Percentiles rank a stretch among this genome's conserved stretches.
phyloP scores from a whole-genome alignment of 2,888 invertebrate genomes.

The Ecliptopera silaceata region DNA sequence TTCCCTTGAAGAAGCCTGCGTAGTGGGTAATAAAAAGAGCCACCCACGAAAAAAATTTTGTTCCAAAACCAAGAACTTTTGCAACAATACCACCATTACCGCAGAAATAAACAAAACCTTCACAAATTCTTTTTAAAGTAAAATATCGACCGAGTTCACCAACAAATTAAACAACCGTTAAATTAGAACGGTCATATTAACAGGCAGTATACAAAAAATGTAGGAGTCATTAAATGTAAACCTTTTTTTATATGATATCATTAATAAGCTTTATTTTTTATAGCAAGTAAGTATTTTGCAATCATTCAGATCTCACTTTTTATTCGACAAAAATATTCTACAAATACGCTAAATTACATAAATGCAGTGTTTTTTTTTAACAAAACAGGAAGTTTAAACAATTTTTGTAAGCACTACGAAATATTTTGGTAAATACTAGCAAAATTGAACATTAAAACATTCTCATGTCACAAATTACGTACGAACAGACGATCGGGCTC shows the following conservation, averaged over 20 bases:
- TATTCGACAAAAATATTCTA: too few relatives aligned
- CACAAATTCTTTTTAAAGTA: slow-evolving; percentile 30
- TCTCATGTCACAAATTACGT: slow-evolving; percentile 45
- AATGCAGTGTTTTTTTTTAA: too few relatives aligned
- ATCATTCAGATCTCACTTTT: too few relatives aligned
- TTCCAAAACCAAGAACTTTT: slow-evolving; percentile 5
- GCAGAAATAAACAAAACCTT: not conserved
- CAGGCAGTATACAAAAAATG: too few relatives aligned
- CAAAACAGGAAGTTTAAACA: too few relatives aligned
- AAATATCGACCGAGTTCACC: slow-evolving; percentile 22
- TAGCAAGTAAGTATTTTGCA: too few relatives aligned
- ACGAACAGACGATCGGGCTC: slow-evolving; percentile 36
- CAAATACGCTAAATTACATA: too few relatives aligned
- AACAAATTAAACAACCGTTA: not conserved
- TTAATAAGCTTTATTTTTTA: too few relatives aligned
- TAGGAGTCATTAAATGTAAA: too few relatives aligned
- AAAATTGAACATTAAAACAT: slow-evolving; percentile 33
- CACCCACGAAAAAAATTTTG: not conserved
- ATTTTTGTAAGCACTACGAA: too few relatives aligned
- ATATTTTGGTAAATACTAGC: not conserved
- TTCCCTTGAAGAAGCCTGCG: not conserved
- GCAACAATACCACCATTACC: slow-evolving; percentile 7
- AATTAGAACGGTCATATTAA: too few relatives aligned
- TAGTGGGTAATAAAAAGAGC: not conserved
- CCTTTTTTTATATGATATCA: too few relatives aligned